These are phyloP conservation scores for Ceyx cyanopectus DNA, from an alignment of 2,113 vertebrate species.

Conservation along the genomic window DNA sequence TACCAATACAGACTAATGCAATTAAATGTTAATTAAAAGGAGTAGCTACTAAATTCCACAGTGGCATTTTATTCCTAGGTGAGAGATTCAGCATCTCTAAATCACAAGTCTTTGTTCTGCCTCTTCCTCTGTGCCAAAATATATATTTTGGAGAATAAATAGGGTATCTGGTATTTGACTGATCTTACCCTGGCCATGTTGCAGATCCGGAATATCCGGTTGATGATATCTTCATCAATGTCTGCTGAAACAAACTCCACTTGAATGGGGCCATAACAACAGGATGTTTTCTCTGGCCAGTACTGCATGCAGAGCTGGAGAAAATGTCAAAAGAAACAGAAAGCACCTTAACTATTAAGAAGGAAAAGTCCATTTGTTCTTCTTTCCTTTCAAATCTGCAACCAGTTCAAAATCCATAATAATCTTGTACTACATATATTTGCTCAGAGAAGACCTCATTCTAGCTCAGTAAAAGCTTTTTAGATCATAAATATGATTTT, in stretches of 20 bases:
- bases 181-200: slow-evolving; percentile 93
- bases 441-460: not conserved
- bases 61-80: not conserved
- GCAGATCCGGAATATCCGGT: slow-evolving; percentile 97
- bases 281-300: slow-evolving; percentile 96
- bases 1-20: not conserved
- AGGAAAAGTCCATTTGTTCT: not conserved
- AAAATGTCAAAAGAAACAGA: not conserved
- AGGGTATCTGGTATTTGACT: not conserved
- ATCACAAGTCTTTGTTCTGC: not conserved
- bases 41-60: not conserved
- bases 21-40: slow-evolving; percentile 52
- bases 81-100: not conserved
- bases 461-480: not conserved
- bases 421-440: not conserved
- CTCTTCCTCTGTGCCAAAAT: not conserved
- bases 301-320: slow-evolving; percentile 95
- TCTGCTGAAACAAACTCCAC: slow-evolving; percentile 98
- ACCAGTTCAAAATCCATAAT: not conserved
- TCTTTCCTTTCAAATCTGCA: not conserved
- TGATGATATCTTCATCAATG: slow-evolving; percentile 97
- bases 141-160: not conserved
- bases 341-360: not conserved
- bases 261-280: slow-evolving; percentile 95
- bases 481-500: not conserved